Base-by-base conservation (phyloP, 1,140 invertebrate genomes). In the Ceratitis capitata region DNA sequence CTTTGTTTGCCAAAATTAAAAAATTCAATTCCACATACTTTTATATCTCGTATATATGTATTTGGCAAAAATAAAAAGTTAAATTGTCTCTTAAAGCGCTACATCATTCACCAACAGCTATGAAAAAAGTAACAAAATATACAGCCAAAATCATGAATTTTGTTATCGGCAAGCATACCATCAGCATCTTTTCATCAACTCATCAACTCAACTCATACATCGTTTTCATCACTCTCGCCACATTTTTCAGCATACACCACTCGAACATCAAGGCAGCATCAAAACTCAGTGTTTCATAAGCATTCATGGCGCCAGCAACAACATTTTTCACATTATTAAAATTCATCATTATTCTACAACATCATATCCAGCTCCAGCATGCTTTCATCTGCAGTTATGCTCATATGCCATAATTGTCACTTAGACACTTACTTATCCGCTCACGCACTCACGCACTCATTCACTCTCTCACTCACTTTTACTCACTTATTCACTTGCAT, bases 21-120 rank as follows among this genome's bases (percentile, higher is more conserved):
- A n/a, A 78, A 45, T 45, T 78, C n/a, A 23, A 45, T n/a, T n/a
- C n/a, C n/a, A n/a, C n/a, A n/a, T n/a, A n/a, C n/a, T n/a, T n/a
- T n/a, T n/a, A n/a, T n/a, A n/a, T n/a, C n/a, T n/a, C n/a, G 12
- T 78, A 12, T 78, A 23, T 45, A 47, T 39, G 58, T 64, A 45
- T 78, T 83, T 83, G 51, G 42, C 47, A 42, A 51, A 51, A 51
- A n/a, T n/a, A n/a, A n/a, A n/a, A n/a, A n/a, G 12, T 14, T 85
- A 88, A 87, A 84, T 64, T 84, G 85, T 88, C 85, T 87, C 83
- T 32, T 82, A 86, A 86, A 85, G 88, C 82, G 82, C 82, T 51
- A 39, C 69, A 78, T 45, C 69, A 47, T 23, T 23, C 69, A 69
- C 6, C 35, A 69, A 16, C 29, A 45, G 10, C 69, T n/a, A n/a